Conservation (phyloP, 2,797 vertebrate species). For the Caiman crocodilus region DNA sequence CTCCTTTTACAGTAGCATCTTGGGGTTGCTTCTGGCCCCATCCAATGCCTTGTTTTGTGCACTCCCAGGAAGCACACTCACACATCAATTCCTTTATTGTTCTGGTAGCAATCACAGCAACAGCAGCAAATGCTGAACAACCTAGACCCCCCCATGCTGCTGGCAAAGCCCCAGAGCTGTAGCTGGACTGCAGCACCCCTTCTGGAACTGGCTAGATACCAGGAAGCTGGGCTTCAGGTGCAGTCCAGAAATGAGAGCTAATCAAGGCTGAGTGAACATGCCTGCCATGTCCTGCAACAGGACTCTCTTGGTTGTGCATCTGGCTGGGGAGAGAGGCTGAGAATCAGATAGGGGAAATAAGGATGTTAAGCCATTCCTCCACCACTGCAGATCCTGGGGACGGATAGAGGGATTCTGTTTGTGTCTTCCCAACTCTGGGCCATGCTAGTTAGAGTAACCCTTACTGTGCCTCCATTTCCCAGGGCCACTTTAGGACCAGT, state of each 20-base stretch:
- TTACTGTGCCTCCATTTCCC: not conserved
- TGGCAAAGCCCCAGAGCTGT: not conserved
- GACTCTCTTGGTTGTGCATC: fast-evolving
- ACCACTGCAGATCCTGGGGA: not conserved
- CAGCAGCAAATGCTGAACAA: not conserved
- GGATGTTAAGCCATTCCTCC: not conserved
- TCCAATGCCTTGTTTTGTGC: not conserved
- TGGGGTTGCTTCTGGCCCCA: not conserved
- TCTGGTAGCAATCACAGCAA: constrained; percentile 37
- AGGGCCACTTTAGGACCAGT: not conserved
- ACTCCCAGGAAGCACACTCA: fast-evolving
- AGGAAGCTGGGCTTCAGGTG: not conserved
- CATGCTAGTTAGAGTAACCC: not conserved
- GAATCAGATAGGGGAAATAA: fast-evolving
- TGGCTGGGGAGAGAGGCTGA: not conserved
- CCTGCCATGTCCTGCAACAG: not conserved
- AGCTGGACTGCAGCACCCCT: not conserved
- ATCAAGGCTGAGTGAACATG: not conserved
- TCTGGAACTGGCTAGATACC: not conserved
- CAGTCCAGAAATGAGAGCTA: not conserved
- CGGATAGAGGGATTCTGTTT: not conserved
- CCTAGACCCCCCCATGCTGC: not conserved
- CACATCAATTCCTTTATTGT: constrained; percentile 64
- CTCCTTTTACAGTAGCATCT: not conserved
- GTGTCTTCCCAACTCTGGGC: not conserved